These are phyloP conservation scores for Melanotaenia maccullochi DNA, from an alignment of 2,797 vertebrate species.

Conservation along the genomic window DNA sequence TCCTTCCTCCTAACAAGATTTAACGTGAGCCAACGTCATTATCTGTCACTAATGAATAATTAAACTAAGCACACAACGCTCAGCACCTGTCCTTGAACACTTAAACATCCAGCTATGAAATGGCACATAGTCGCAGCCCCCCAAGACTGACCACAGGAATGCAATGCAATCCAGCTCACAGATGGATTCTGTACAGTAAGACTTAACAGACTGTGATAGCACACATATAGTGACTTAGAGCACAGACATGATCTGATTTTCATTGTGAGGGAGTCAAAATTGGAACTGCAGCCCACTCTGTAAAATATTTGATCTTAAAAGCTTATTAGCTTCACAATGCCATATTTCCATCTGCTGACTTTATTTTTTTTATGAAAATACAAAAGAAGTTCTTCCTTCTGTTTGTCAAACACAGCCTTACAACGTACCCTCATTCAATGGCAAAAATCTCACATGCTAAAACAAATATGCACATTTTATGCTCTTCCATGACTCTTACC, in stretches of 20 bases:
- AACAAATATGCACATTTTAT: conserved; percentile 34
- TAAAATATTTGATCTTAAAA: conserved; percentile 24
- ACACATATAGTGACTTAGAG: conserved; percentile 51
- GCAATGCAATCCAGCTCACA: conserved; percentile 67
- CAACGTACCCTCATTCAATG: conserved; percentile 52
- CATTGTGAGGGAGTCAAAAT: conserved; percentile 39
- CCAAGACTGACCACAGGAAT: conserved; percentile 68
- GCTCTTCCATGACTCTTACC: conserved; percentile 82
- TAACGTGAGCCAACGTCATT: conserved; percentile 34
- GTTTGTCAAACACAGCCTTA: conserved; percentile 51
- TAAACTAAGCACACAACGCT: conserved; percentile 36
- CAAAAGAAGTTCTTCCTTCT: conserved; percentile 16
- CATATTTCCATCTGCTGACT: conserved; percentile 3
- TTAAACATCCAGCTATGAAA: conserved; percentile 53
- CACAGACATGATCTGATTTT: conserved; percentile 51
- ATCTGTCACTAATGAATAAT: conserved; percentile 62
- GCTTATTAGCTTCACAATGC: conserved; percentile 20
- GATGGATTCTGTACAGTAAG: conserved; percentile 66
- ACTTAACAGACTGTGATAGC: conserved; percentile 56
- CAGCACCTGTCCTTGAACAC: conserved; percentile 70
- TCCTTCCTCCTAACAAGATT: conserved; percentile 43
- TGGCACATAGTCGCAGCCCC: conserved; percentile 48
- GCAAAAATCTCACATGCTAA: conserved; percentile 37
- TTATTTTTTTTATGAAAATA: conserved; percentile 8
- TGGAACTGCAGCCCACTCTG: conserved; percentile 31